Base-by-base conservation (phyloP, 2,888 invertebrate genomes). In the Podabrus alpinus region DNA sequence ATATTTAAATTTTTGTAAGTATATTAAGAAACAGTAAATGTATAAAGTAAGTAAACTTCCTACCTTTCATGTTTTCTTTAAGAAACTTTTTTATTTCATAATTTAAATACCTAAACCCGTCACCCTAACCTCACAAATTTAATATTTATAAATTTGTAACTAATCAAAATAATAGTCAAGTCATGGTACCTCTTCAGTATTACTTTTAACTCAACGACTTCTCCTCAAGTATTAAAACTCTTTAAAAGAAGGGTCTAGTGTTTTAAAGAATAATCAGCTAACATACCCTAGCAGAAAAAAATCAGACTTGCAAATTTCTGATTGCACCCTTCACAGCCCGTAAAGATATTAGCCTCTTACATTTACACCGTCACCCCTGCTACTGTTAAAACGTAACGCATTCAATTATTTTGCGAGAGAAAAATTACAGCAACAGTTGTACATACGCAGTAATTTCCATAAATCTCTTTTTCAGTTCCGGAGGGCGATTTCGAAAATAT, bases 231-330 rank as follows among this genome's bases (percentile, higher is more conserved):
- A 83, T 84, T 84, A 85, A 84, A 75, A 77, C 74, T 73, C 75
- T 69, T 77, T 73, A 60, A 61, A 67, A 73, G 71, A 76, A 73
- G 83, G 84, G 84, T 83, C 85, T 82, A 87, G 84, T 86, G 86
- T 86, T 87, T 87, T 86, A 86, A 87, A 86, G 86, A 86, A 87
- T 87, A 87, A 86, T 87, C 86, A 86, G 79, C 83, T 82, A 81
- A 82, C 85, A 82, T 83, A 81, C 84, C 85, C 85, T 82, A 82
- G 81, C 82, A 81, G 83, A 64, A 86, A 86, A 87, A 87, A 87
- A 87, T 87, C 87, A 87, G 86, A 87, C 86, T 87, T 87, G 87
- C 87, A 87, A 87, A 87, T 87, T 86, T 86, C 83, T 84, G 84
- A 86, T 85, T 86, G 86, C 83, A 83, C 86, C 87, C 86, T 87